Percentiles rank a stretch among this genome's conserved stretches.
Conservation (phyloP, 2,888 invertebrate genomes). For the Lordiphosa andalusiaca region DNA sequence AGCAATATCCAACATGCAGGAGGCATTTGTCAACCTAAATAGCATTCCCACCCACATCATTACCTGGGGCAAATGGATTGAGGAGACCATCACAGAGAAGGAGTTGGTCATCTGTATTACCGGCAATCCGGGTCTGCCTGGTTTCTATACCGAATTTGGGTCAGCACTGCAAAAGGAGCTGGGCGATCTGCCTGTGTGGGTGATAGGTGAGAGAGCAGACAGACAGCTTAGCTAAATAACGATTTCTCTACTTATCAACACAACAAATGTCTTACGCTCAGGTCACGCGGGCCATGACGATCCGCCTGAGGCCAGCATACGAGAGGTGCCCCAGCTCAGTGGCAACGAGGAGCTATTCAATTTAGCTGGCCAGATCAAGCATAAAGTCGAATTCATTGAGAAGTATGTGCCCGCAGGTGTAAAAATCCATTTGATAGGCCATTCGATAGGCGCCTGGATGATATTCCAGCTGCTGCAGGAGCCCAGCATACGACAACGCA, state of each 20-base stretch:
- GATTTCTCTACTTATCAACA: no score
- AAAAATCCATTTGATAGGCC: slow-evolving; percentile 91
- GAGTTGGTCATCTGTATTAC: slow-evolving; percentile 88
- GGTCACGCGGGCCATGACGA: slow-evolving; percentile 91
- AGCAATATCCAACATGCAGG: slow-evolving; percentile 73
- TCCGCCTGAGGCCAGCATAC: slow-evolving; percentile 82
- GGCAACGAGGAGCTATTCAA: slow-evolving; percentile 85
- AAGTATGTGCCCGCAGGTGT: slow-evolving; percentile 86
- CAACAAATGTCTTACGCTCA: slow-evolving; percentile 22
- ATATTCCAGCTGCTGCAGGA: slow-evolving; percentile 86
- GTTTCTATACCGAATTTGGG: slow-evolving; percentile 90
- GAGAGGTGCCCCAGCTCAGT: slow-evolving; percentile 81
- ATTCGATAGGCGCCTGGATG: slow-evolving; percentile 95
- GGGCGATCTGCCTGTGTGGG: slow-evolving; percentile 86
- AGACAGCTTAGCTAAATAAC: neutral
- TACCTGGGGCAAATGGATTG: slow-evolving; percentile 86
- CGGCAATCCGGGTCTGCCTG: slow-evolving; percentile 93
- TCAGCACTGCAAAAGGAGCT: slow-evolving; percentile 84
- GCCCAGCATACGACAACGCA: slow-evolving; percentile 81
- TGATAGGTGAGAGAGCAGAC: slow-evolving; percentile 83
- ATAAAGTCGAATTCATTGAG: slow-evolving; percentile 84
- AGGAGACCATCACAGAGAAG: slow-evolving; percentile 83
- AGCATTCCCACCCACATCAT: slow-evolving; percentile 87
- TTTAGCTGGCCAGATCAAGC: slow-evolving; percentile 86
- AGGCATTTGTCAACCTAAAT: slow-evolving; percentile 82